A percentile compares a stretch with the other conserved stretches of the same genome.
These are phyloP conservation scores for Hyposoter didymator DNA, from an alignment of 2,888 invertebrate species.

Conservation along the genomic window DNA sequence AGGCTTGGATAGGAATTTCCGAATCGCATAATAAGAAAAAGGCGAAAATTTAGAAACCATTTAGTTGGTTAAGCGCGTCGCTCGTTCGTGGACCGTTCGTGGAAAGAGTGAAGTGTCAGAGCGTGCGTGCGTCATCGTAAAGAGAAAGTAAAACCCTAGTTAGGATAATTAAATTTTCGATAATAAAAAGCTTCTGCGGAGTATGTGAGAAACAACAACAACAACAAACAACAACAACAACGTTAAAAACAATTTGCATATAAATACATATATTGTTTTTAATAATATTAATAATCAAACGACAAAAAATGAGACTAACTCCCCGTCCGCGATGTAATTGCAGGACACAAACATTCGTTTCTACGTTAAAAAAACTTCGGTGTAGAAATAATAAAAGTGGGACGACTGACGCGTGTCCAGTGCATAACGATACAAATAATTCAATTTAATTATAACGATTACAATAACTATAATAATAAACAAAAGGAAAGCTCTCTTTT, in stretches of 20 bases:
- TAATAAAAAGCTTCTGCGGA: constrained; percentile 52
- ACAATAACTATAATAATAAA: not conserved
- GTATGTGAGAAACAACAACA: constrained; percentile 5
- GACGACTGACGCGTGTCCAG: constrained; percentile 4
- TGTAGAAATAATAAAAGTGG: constrained; percentile 37
- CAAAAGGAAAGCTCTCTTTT: constrained; percentile 23
- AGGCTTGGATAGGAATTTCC: not conserved
- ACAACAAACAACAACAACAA: not conserved
- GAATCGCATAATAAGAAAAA: not conserved
- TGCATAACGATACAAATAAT: not conserved
- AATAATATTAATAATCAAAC: constrained; percentile 30
- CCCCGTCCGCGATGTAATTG: constrained; percentile 65
- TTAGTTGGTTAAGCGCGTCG: not conserved
- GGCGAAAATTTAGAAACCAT: not conserved
- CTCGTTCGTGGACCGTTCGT: constrained; percentile 66
- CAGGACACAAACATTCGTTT: constrained; percentile 51
- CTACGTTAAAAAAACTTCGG: constrained; percentile 33
- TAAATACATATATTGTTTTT: constrained; percentile 34
- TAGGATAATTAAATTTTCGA: constrained; percentile 73
- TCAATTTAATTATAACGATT: not conserved
- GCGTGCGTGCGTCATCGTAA: constrained; percentile 67
- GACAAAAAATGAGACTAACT: constrained; percentile 62
- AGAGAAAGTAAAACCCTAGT: constrained; percentile 68
- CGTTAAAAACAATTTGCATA: constrained; percentile 38
- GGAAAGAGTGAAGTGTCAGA: constrained; percentile 62